A percentile compares a stretch with the other conserved stretches of the same genome.
Evolutionary conservation across 2,113 vertebrate species (phyloP).

Genomic region (Corynorhinus townsendii): DNA sequence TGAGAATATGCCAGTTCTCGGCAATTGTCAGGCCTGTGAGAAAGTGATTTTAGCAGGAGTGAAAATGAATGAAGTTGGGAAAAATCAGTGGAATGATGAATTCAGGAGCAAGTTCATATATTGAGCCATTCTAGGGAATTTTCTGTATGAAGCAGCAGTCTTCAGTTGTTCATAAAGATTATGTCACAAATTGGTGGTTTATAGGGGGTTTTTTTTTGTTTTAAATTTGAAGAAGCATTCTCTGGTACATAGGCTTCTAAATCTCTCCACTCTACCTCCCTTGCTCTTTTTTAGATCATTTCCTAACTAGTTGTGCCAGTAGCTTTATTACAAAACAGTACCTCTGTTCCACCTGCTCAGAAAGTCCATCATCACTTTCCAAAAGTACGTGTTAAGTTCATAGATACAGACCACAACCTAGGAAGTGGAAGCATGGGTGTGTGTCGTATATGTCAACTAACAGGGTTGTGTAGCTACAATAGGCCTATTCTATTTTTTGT

Average conservation of each 20-base stretch:
- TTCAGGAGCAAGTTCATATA: not conserved
- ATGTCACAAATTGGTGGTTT: not conserved
- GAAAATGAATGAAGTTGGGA: not conserved
- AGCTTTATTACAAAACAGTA: not conserved
- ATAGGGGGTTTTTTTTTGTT: not conserved
- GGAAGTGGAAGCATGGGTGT: not conserved
- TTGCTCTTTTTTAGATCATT: not conserved
- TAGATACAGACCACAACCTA: not conserved
- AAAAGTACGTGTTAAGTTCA: not conserved
- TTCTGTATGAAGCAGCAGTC: not conserved
- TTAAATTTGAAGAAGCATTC: not conserved
- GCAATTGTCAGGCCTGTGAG: slow-evolving; percentile 21
- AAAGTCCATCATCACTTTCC: not conserved
- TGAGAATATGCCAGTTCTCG: slow-evolving; percentile 61
- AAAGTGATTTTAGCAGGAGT: slow-evolving; percentile 8
- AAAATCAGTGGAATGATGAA: not conserved
- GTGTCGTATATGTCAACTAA: not conserved
- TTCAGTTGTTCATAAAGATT: not conserved
- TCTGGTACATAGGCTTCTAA: not conserved
- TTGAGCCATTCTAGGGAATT: not conserved
- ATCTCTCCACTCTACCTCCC: accelerated
- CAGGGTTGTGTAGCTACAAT: too few relatives aligned
- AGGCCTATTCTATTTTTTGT: not conserved
- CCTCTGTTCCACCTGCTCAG: not conserved
- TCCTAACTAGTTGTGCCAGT: not conserved